Evolutionary conservation across 2,888 invertebrate species (phyloP), one percentile per base, ranked within the genome.

Genomic region (Hedya salicella): DNA sequence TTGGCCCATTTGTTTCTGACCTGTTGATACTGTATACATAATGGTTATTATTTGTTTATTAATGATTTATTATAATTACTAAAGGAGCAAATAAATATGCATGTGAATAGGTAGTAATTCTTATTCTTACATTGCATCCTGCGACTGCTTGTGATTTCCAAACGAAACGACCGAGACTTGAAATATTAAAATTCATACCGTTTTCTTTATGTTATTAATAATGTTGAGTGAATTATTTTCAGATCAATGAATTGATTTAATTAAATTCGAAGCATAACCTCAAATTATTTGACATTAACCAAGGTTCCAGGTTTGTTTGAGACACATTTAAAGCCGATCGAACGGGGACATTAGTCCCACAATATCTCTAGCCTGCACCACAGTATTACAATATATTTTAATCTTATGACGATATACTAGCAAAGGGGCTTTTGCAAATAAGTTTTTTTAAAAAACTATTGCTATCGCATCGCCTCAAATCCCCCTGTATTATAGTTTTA

Each of bases 1-100:
- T 97, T 96, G 0, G 96, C 94, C 94, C 96, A 98, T 92, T 96
- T 95, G 49, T 94, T 93, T 40, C 96, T 94, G 13, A 95, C 91
- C 93, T 95, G 96, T 82, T 95, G 95, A 59, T 94, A 87, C 96
- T 96, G 75, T 60, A 89, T 81, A 53, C 21, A 13, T 4, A 66
- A 65, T 39, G 2, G 11, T 36, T 36, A 36, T 1, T 36, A 36
- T 36, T 36, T 11, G 36, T 36, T 36, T 11, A 36, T 1, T 36
- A 36, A 36, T 36, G 11, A 36, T 36, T 9, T 11, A 36, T 36
- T 36, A 5, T 1, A 36, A 36, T 9, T 0, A 9, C 2, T 36
- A 9, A 36, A 36, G 3, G 3, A 36, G 36, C 8, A 36, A 36
- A 36, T 1, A 36, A 36, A 5, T 36, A 6, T 9, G 6, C 9